These are phyloP conservation scores for Corythoichthys haematopterus DNA, from an alignment of 2,113 vertebrate species.

Conservation along the genomic window DNA sequence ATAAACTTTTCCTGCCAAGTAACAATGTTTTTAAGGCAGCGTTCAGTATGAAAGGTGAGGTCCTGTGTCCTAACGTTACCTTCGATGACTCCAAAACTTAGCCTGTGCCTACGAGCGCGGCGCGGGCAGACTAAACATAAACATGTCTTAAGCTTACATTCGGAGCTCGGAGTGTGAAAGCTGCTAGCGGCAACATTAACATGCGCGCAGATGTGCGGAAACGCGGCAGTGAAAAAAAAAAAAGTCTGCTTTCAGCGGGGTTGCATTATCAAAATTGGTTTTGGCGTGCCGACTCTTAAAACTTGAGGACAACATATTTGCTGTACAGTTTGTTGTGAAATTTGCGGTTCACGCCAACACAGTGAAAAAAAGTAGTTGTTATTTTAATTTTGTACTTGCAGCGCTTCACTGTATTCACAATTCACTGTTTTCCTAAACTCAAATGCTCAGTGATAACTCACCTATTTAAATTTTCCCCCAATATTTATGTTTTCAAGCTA, in stretches of 20 bases:
- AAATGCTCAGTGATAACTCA: no score
- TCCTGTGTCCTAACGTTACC: constrained; percentile 8
- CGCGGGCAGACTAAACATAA: constrained; percentile 50
- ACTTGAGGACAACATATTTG: neutral
- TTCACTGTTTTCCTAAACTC: no score
- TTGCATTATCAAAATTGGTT: neutral
- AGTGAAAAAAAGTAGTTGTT: neutral
- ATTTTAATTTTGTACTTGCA: neutral
- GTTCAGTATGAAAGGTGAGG: constrained; percentile 7
- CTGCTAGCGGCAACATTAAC: constrained; percentile 22
- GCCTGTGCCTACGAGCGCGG: neutral
- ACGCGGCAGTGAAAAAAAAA: neutral
- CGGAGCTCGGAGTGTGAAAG: constrained; percentile 9
- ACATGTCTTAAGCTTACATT: constrained; percentile 41
- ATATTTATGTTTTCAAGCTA: no score
- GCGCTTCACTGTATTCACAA: no score
- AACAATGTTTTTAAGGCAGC: neutral
- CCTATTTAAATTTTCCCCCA: no score
- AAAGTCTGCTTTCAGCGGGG: neutral
- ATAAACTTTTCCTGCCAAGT: neutral
- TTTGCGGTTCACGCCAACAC: neutral
- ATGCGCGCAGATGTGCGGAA: constrained; percentile 24
- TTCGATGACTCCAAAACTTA: neutral
- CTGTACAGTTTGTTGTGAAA: neutral
- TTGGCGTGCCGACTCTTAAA: neutral